Percentiles rank a stretch among this genome's conserved stretches.
Evolutionary conservation across 2,888 invertebrate species (phyloP).

Genomic region (Leptinotarsa haldemani): DNA sequence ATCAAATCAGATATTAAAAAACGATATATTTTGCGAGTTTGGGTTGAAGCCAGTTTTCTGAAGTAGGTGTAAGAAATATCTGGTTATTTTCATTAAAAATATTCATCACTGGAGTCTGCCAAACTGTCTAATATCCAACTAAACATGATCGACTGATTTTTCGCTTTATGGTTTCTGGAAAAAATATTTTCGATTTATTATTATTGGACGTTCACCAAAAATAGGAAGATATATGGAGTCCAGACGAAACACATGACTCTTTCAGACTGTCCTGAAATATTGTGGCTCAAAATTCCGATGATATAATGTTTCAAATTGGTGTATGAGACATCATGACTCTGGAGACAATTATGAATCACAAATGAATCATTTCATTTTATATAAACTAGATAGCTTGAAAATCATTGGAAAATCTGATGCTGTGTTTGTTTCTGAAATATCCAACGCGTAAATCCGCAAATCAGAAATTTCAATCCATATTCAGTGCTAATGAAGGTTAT

Average conservation of each 20-base stretch:
- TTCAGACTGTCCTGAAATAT: not conserved
- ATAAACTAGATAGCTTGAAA: too few species aligned
- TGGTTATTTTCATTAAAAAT: conserved; percentile 23
- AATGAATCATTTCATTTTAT: not conserved
- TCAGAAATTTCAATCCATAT: too few species aligned
- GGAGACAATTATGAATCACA: not conserved
- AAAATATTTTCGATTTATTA: conserved; percentile 11
- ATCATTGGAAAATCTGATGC: too few species aligned
- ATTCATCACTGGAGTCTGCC: conserved; percentile 14
- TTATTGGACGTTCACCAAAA: conserved; percentile 21
- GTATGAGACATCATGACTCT: not conserved
- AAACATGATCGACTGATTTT: conserved; percentile 17
- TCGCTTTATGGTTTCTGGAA: conserved; percentile 21
- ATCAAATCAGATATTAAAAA: not conserved
- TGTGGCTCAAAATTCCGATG: conserved; percentile 7
- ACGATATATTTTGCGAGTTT: not conserved
- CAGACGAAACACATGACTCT: conserved; percentile 22
- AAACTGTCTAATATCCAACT: conserved; percentile 18
- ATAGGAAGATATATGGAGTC: conserved; percentile 20
- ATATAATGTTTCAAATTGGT: conserved; percentile 8
- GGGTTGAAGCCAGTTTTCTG: not conserved
- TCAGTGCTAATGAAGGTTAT: too few species aligned
- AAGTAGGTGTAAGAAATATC: conserved; percentile 11
- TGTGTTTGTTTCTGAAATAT: too few species aligned
- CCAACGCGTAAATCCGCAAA: too few species aligned